Conservation (phyloP, 2,888 invertebrate genomes). For the Tinea pellionella region DNA sequence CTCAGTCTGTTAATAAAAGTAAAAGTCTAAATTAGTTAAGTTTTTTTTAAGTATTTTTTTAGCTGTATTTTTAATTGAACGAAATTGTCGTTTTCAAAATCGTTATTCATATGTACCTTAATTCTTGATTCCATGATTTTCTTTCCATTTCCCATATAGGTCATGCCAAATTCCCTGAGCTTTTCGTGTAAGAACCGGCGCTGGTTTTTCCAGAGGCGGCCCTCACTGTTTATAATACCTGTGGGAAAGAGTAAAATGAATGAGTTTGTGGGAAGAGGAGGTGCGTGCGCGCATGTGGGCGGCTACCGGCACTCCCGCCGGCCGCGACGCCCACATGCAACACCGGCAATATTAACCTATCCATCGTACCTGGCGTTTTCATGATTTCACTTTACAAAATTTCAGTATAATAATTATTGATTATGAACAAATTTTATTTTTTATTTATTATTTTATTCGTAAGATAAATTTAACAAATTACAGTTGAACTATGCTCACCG, state of each 20-base stretch:
- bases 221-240: slow-evolving; percentile 92
- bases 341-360: not conserved
- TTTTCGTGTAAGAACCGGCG: slow-evolving; percentile 88
- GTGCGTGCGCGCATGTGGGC: slow-evolving; percentile 35
- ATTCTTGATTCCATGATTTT: slow-evolving; percentile 86
- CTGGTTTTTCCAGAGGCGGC: slow-evolving; percentile 91
- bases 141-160: slow-evolving; percentile 83
- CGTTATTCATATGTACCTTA: slow-evolving; percentile 70
- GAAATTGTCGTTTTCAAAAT: not conserved
- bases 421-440: no score
- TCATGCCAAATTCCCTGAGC: slow-evolving; percentile 88
- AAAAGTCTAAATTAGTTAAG: not conserved
- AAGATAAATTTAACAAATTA: not conserved
- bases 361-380: not conserved
- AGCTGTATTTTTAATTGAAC: no score
- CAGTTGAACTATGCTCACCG: slow-evolving; percentile 71
- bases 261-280: not conserved
- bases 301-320: slow-evolving; percentile 32
- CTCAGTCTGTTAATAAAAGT: slow-evolving; percentile 70
- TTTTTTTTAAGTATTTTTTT: not conserved
- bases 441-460: no score
- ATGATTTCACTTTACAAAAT: not conserved
- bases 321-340: slow-evolving; percentile 27
- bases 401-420: not conserved
- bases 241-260: slow-evolving; percentile 26